Evolutionary conservation across 2,888 invertebrate genomes (phyloP).

Genomic region (Willowsia nigromaculata): DNA sequence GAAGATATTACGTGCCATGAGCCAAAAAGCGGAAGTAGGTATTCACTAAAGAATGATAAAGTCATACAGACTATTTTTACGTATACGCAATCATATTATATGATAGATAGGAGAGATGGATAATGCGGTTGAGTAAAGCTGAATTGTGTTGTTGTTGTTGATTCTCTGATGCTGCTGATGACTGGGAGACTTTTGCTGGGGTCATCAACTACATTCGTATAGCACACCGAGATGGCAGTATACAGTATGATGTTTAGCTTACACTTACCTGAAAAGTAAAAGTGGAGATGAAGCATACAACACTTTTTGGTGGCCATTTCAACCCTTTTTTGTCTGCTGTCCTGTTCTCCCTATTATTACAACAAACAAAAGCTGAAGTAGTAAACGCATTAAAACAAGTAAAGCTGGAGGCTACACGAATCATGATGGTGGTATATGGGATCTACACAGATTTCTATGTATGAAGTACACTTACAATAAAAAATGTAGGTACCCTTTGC

Average conservation of each 20-base stretch:
- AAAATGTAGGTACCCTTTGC: too few species aligned
- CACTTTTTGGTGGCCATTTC: conserved; percentile 37
- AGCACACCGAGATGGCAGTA: neutral
- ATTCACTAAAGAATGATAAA: neutral
- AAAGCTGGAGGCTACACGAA: neutral
- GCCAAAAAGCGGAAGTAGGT: neutral
- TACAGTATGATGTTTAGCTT: neutral
- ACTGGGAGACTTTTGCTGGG: conserved; percentile 9
- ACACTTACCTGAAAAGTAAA: neutral
- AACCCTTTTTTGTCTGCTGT: conserved; percentile 38
- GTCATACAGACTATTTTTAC: neutral
- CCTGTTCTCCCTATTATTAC: conserved; percentile 3
- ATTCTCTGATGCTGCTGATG: conserved; percentile 29
- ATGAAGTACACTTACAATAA: neutral
- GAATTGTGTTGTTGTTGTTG: conserved; percentile 21
- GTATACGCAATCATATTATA: neutral
- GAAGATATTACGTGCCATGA: neutral
- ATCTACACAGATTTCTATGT: neutral
- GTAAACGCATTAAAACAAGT: conserved; percentile 8
- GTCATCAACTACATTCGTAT: neutral
- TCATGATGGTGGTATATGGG: neutral
- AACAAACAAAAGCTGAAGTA: conserved; percentile 1
- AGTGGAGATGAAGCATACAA: neutral
- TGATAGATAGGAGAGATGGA: neutral
- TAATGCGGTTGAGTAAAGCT: conserved; percentile 44